Evolutionary conservation across 1,140 invertebrate species (phyloP).

Genomic region (Euschistus heros): DNA sequence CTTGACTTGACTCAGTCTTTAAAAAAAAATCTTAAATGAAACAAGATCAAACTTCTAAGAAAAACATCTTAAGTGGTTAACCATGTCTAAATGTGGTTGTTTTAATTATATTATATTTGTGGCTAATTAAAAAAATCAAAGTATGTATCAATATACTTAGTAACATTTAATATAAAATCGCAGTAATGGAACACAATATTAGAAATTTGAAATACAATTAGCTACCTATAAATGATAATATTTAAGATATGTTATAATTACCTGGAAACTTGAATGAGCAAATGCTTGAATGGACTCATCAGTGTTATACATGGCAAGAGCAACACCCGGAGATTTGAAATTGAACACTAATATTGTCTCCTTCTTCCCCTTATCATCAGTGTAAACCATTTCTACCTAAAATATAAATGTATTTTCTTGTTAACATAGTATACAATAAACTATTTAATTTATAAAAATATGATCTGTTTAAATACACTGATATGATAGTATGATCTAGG

Average conservation of each 20-base stretch:
- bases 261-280: conserved; percentile 73
- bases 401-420: conserved; percentile 19
- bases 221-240: no score
- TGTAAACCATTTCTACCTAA: conserved; percentile 58
- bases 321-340: conserved; percentile 58
- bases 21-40: no score
- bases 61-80: no score
- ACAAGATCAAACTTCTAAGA: no score
- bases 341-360: conserved; percentile 34
- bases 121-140: not conserved
- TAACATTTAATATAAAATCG: not conserved
- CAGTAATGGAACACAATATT: not conserved
- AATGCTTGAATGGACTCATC: conserved; percentile 75
- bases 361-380: conserved; percentile 44
- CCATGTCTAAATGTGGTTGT: no score
- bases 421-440: no score
- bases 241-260: conserved; percentile 24
- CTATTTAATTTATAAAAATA: no score
- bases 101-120: no score
- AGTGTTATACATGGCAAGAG: conserved; percentile 81
- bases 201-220: not conserved
- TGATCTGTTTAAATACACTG: no score
- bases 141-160: no score
- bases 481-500: no score
- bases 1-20: no score